phyloP scores from a whole-genome alignment of 2,113 vertebrate species.

The Zosterops hypoxanthus region DNA sequence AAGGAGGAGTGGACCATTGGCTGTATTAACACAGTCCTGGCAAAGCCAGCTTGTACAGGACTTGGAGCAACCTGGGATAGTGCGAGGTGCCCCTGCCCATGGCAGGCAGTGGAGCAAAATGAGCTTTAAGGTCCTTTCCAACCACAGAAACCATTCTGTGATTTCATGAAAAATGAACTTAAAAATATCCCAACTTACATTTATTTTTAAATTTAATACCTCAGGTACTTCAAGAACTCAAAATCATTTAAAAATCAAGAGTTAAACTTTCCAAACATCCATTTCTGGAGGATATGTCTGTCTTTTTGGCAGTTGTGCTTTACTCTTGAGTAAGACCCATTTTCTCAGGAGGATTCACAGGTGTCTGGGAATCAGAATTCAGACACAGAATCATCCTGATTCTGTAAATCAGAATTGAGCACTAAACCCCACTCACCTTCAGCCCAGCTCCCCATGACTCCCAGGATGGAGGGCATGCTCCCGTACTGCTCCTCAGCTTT shows the following conservation, averaged over 20 bases:
- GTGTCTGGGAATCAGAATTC: too few species aligned
- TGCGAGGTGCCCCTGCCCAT: background rate
- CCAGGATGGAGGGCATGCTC: conserved; percentile 78
- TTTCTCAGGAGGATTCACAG: accelerated
- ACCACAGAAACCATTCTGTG: background rate
- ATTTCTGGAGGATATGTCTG: background rate
- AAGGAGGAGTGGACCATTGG: background rate
- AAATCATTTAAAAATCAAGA: background rate
- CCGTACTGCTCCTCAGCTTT: conserved; percentile 82
- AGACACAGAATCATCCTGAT: too few species aligned
- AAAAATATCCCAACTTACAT: background rate
- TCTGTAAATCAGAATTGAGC: background rate
- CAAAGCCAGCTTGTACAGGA: background rate
- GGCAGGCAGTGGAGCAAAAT: background rate
- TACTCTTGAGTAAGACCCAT: accelerated
- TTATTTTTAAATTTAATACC: background rate
- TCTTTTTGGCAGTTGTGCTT: background rate
- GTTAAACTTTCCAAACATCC: background rate
- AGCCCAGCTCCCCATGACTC: conserved; percentile 81
- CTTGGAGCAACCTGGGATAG: background rate
- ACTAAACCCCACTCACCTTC: conserved; percentile 73
- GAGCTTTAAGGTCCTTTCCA: background rate
- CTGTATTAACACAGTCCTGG: background rate
- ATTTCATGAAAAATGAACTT: background rate
- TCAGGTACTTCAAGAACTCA: background rate